These are phyloP conservation scores for Leptatherina wallacei DNA, from an alignment of 2,797 vertebrate genomes.

Conservation along the genomic window DNA sequence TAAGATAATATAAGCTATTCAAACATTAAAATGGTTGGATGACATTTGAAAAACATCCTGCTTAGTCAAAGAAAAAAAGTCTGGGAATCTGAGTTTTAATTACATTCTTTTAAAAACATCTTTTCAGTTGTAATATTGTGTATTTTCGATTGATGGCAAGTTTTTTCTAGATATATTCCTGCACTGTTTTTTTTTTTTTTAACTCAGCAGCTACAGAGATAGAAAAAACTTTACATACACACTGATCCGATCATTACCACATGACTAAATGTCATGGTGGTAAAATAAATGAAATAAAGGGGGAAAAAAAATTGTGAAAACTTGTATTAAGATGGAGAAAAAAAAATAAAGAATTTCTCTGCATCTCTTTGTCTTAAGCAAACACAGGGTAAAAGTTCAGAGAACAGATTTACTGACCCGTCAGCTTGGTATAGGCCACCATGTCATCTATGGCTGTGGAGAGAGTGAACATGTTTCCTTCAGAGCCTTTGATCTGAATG, in stretches of 20 bases:
- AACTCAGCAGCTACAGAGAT: no score
- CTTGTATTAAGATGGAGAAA: background rate
- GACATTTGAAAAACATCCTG: background rate
- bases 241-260: background rate
- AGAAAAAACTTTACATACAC: background rate
- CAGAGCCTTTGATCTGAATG: slow-evolving; percentile 84
- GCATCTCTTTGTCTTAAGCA: background rate
- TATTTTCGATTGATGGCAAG: no score
- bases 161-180: background rate
- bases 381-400: background rate
- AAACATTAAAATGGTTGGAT: no score
- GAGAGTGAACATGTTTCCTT: slow-evolving; percentile 80
- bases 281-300: no score
- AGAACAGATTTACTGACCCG: slow-evolving; percentile 81
- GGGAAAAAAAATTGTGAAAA: background rate
- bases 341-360: background rate
- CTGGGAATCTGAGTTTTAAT: no score
- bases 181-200: no score
- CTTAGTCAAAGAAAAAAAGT: background rate
- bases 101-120: background rate
- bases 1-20: no score
- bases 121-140: background rate
- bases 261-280: background rate
- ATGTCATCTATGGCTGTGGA: slow-evolving; percentile 93
- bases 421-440: slow-evolving; percentile 94